phyloP scores from a whole-genome alignment of 2,113 vertebrate genomes.

The Hippocampus comes region DNA sequence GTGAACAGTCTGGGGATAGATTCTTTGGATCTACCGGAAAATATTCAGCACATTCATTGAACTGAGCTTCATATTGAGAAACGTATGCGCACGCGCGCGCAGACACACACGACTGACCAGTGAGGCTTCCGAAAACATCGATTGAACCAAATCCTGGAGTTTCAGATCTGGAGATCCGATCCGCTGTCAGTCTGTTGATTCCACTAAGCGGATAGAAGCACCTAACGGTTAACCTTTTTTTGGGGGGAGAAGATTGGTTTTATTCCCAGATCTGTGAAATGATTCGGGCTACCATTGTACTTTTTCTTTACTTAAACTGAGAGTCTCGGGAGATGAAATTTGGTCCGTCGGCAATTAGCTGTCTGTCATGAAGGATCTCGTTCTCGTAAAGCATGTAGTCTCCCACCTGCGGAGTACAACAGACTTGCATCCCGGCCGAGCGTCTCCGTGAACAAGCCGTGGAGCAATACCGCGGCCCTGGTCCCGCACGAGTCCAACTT shows the following conservation, averaged over 20 bases:
- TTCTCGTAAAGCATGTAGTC: slow-evolving; percentile 60
- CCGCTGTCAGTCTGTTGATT: slow-evolving; percentile 37
- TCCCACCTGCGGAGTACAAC: slow-evolving; percentile 24
- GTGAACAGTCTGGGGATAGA: not conserved
- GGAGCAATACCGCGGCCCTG: slow-evolving; percentile 37
- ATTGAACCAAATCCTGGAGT: slow-evolving; percentile 46
- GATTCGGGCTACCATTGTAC: not conserved
- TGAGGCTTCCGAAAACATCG: slow-evolving; percentile 27
- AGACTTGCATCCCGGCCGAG: rapidly evolving
- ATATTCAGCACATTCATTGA: not conserved
- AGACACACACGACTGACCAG: slow-evolving; percentile 9
- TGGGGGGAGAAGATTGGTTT: not conserved
- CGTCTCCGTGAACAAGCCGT: not conserved
- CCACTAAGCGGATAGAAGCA: slow-evolving; percentile 55
- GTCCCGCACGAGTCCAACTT: slow-evolving; percentile 64
- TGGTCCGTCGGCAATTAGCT: slow-evolving; percentile 34
- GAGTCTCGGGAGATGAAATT: slow-evolving; percentile 54
- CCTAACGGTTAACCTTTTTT: slow-evolving; percentile 51
- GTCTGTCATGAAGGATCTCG: slow-evolving; percentile 51
- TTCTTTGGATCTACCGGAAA: slow-evolving; percentile 13
- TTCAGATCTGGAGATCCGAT: slow-evolving; percentile 16
- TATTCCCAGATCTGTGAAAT: not conserved
- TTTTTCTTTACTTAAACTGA: slow-evolving; percentile 53
- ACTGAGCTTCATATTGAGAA: not conserved
- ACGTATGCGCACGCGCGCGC: rapidly evolving